Percentiles rank a stretch among this genome's conserved stretches.
These are phyloP conservation scores for Periophthalmus magnuspinnatus DNA, from an alignment of 2,797 vertebrate species.

Conservation along the genomic window DNA sequence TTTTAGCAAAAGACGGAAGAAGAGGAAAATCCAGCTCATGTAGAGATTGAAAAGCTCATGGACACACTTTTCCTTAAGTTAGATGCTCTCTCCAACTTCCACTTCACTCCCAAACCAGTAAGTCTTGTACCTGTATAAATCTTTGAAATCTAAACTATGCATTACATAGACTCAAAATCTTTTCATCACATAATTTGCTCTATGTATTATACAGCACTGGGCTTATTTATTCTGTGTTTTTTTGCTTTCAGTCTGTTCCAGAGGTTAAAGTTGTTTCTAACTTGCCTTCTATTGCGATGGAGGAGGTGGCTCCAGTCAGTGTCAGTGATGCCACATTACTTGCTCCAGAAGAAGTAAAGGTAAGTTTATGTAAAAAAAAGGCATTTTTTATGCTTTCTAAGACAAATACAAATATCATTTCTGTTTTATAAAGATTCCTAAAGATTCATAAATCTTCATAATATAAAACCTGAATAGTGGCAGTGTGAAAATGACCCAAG, in stretches of 20 bases:
- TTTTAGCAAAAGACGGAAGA: slow-evolving; percentile 86
- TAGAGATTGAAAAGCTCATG: slow-evolving; percentile 94
- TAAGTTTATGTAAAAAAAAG: slow-evolving; percentile 52
- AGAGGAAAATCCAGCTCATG: slow-evolving; percentile 89
- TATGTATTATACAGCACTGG: neutral
- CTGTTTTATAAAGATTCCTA: neutral
- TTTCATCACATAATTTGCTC: neutral
- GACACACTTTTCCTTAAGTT: slow-evolving; percentile 91
- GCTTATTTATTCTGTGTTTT: neutral
- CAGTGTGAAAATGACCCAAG: too few species aligned
- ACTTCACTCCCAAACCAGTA: slow-evolving; percentile 96
- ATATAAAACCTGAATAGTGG: too few species aligned
- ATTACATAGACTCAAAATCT: neutral
- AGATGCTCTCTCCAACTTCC: slow-evolving; percentile 97
- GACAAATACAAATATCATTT: neutral
- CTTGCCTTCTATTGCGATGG: slow-evolving; percentile 89
- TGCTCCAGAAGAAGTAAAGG: slow-evolving; percentile 97
- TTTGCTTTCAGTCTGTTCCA: slow-evolving; percentile 80
- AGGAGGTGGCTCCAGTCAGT: slow-evolving; percentile 93
- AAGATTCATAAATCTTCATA: too few species aligned
- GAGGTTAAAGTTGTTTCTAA: slow-evolving; percentile 96
- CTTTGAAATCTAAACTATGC: neutral
- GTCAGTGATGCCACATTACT: slow-evolving; percentile 88
- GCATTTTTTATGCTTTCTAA: neutral
- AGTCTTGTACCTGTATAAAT: slow-evolving; percentile 47